A percentile compares a stretch with the other conserved stretches of the same genome.
These are phyloP conservation scores for Oedothorax gibbosus DNA, from an alignment of 1,140 invertebrate species.

Conservation along the genomic window DNA sequence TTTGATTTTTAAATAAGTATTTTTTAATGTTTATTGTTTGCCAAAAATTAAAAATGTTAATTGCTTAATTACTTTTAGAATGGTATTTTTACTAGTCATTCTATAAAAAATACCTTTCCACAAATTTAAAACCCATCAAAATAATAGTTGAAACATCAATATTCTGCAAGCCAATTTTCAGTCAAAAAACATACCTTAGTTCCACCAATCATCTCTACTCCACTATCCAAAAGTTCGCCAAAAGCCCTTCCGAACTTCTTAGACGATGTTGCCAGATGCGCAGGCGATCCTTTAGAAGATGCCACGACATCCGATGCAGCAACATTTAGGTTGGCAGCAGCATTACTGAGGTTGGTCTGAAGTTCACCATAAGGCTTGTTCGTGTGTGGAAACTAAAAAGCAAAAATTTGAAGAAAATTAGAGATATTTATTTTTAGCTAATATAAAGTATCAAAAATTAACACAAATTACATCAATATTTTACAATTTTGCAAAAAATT, in stretches of 20 bases:
- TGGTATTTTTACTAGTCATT: too few relatives aligned
- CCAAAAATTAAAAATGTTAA: too few relatives aligned
- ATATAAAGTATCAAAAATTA: too few relatives aligned
- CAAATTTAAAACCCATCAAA: too few relatives aligned
- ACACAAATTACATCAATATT: too few relatives aligned
- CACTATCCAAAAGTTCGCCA: constrained; percentile 79
- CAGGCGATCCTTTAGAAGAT: constrained; percentile 75
- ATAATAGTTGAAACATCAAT: too few relatives aligned
- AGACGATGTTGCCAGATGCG: constrained; percentile 79
- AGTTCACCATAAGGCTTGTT: constrained; percentile 84
- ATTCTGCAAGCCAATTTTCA: constrained; percentile 24
- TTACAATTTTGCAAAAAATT: too few relatives aligned
- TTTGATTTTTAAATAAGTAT: too few relatives aligned
- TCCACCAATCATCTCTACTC: constrained; percentile 86
- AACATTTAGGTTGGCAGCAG: constrained; percentile 84
- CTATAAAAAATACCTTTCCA: too few relatives aligned
- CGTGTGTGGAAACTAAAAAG: constrained; percentile 74
- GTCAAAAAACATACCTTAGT: constrained; percentile 70
- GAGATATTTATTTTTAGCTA: background rate
- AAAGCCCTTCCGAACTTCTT: constrained; percentile 83
- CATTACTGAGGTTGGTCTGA: constrained; percentile 84
- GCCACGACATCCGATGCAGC: constrained; percentile 84
- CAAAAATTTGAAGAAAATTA: background rate
- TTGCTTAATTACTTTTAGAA: too few relatives aligned
- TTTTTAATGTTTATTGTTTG: too few relatives aligned